These are phyloP conservation scores for Elachura formosa DNA, from an alignment of 2,113 vertebrate genomes.

Conservation along the genomic window DNA sequence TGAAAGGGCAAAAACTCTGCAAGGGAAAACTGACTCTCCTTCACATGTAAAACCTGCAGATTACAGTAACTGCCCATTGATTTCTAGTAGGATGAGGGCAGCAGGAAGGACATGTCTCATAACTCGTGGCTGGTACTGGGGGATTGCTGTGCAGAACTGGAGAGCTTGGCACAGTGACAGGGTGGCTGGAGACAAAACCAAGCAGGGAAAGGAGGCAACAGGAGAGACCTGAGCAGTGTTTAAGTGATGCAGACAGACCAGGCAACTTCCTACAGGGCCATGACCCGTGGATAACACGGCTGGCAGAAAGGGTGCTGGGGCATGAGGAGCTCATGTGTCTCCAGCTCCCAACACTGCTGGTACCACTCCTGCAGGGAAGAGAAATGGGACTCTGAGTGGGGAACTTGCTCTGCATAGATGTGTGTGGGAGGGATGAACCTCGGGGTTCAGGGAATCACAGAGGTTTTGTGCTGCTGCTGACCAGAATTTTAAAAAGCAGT, in stretches of 20 bases:
- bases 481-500: background rate
- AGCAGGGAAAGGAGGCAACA: background rate
- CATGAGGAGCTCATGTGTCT: fast-evolving
- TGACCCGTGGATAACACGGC: fast-evolving
- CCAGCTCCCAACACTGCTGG: fast-evolving
- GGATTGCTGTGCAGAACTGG: background rate
- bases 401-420: background rate
- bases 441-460: fast-evolving
- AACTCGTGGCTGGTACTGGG: fast-evolving
- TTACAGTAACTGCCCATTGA: background rate
- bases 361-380: background rate
- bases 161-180: fast-evolving
- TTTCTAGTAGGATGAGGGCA: background rate
- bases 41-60: background rate
- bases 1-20: background rate
- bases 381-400: background rate
- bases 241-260: background rate
- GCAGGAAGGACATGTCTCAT: fast-evolving
- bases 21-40: background rate
- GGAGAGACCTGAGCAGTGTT: background rate
- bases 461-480: background rate
- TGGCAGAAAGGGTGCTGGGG: background rate
- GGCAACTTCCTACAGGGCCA: background rate
- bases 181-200: background rate
- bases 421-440: background rate